Conservation (phyloP, 2,888 invertebrate genomes). For the Synanthedon andrenaeformis region DNA sequence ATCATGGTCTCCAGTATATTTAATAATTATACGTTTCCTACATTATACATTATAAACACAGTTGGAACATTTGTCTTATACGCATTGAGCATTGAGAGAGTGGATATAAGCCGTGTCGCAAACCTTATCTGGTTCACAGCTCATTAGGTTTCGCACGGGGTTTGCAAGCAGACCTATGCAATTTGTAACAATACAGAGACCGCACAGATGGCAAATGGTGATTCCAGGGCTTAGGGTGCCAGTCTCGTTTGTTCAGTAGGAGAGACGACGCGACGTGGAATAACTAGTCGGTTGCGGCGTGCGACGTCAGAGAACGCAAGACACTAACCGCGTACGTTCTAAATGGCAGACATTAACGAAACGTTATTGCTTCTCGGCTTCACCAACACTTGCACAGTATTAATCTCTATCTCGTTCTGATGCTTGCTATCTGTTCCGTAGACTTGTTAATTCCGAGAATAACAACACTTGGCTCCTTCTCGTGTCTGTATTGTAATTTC, state of each 20-base stretch:
- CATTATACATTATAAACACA: too few species aligned
- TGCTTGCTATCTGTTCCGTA: constrained; percentile 32
- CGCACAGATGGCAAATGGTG: constrained; percentile 52
- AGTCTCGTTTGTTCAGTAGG: constrained; percentile 38
- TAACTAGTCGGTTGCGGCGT: constrained; percentile 33
- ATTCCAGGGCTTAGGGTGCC: constrained; percentile 49
- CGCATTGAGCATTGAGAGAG: constrained; percentile 25
- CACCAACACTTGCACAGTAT: constrained; percentile 55
- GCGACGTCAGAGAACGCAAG: constrained; percentile 42
- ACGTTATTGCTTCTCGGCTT: constrained; percentile 60
- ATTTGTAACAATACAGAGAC: constrained; percentile 65
- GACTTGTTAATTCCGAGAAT: constrained; percentile 38
- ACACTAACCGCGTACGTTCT: constrained; percentile 53
- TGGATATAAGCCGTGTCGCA: constrained; percentile 26
- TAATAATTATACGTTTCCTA: too few species aligned
- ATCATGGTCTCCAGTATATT: too few species aligned
- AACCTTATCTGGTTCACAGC: constrained; percentile 72
- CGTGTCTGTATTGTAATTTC: constrained; percentile 13
- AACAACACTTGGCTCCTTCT: constrained; percentile 26
- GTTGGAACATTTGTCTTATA: too few species aligned
- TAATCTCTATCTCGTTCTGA: constrained; percentile 53
- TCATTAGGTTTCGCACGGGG: constrained; percentile 61
- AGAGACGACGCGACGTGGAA: constrained; percentile 36
- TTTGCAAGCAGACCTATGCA: constrained; percentile 50
- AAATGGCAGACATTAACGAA: constrained; percentile 63